A percentile compares a stretch with the other conserved stretches of the same genome.
These are phyloP conservation scores for Mycalesis mineus DNA, from an alignment of 2,888 invertebrate genomes.

Conservation along the genomic window DNA sequence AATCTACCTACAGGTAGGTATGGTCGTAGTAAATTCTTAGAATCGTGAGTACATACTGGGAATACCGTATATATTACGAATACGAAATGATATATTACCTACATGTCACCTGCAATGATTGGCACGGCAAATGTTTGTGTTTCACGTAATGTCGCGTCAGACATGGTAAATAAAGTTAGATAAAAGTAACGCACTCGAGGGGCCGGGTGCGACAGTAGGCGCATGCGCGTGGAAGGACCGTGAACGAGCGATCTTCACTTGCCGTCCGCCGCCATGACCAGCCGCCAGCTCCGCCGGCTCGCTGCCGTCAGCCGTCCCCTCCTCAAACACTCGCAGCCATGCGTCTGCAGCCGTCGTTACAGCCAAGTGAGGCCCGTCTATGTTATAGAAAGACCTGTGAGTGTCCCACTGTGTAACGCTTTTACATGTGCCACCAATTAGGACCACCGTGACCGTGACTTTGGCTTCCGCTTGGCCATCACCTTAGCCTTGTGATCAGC, in stretches of 20 bases:
- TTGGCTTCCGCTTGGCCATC: neutral
- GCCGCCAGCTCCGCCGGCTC: conserved; percentile 61
- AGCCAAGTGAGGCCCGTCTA: conserved; percentile 73
- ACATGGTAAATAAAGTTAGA: conserved; percentile 54
- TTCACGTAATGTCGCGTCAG: conserved; percentile 47
- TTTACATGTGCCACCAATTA: conserved; percentile 9
- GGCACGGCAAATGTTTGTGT: conserved; percentile 32
- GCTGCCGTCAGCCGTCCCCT: conserved; percentile 42
- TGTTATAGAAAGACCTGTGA: conserved; percentile 63
- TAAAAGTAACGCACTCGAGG: conserved; percentile 47
- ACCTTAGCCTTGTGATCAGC: neutral
- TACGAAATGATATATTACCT: neutral
- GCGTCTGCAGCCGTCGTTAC: conserved; percentile 54
- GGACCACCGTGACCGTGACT: neutral
- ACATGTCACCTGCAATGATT: neutral
- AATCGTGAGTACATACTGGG: neutral
- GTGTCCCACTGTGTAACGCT: conserved; percentile 53
- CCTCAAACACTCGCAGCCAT: conserved; percentile 40
- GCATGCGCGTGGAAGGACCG: conserved; percentile 57
- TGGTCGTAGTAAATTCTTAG: too few relatives aligned
- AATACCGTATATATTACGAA: neutral
- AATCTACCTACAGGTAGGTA: too few relatives aligned
- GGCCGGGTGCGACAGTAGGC: conserved; percentile 53
- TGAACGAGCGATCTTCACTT: conserved; percentile 45
- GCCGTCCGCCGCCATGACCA: conserved; percentile 50